phyloP scores from a whole-genome alignment of 2,888 invertebrate genomes.

The Caenorhabditis sp. region DNA sequence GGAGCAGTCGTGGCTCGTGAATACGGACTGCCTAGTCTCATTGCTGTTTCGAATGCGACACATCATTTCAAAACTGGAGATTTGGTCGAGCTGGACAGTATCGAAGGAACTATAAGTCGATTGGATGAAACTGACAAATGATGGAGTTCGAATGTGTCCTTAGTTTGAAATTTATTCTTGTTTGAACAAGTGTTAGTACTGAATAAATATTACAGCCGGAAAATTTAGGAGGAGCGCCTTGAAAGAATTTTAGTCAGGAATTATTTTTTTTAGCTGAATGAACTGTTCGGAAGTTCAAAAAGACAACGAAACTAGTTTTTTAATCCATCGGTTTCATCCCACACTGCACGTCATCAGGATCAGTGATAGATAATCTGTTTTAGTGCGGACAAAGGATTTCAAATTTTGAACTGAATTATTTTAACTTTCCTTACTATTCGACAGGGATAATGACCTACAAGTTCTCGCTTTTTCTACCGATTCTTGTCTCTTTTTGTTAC shows the following conservation, averaged over 20 bases:
- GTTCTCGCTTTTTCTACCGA: neutral
- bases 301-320: neutral
- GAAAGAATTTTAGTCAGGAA: no score
- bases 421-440: neutral
- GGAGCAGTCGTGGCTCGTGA: constrained; percentile 85
- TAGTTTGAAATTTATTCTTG: no score
- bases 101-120: constrained; percentile 67
- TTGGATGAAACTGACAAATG: constrained; percentile 41
- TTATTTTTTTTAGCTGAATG: no score
- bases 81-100: constrained; percentile 72
- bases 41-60: constrained; percentile 84
- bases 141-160: neutral
- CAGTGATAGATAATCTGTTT: neutral
- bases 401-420: neutral
- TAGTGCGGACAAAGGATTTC: neutral
- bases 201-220: no score
- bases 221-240: no score
- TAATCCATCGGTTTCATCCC: neutral
- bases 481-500: neutral
- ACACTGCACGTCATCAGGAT: neutral
- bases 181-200: no score
- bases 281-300: constrained; percentile 9
- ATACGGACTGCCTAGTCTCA: constrained; percentile 85
- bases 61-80: constrained; percentile 83
- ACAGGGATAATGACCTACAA: neutral